Conservation (phyloP, 1,140 invertebrate species). For the Oreohelix idahoensis region DNA sequence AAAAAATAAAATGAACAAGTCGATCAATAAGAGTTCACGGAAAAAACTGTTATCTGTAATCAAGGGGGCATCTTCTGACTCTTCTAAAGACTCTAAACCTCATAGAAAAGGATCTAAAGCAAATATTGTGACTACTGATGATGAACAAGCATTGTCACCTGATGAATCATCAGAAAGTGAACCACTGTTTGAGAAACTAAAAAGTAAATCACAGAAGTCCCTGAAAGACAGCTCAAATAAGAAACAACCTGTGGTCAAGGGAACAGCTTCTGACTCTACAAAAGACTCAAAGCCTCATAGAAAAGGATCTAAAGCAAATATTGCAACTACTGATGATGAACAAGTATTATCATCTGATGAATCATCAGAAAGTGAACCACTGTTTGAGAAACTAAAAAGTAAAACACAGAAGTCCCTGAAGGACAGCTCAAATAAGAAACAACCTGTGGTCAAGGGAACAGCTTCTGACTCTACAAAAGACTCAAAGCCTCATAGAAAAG, state of each 20-base stretch:
- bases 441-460: background rate
- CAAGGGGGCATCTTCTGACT: no score
- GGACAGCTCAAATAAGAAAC: background rate
- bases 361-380: background rate
- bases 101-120: background rate
- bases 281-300: background rate
- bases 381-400: background rate
- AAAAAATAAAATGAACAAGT: no score
- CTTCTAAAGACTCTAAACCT: background rate
- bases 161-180: background rate
- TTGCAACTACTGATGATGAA: background rate
- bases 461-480: background rate
- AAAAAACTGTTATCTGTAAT: no score
- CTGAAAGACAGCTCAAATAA: background rate
- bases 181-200: background rate
- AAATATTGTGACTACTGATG: background rate
- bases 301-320: background rate
- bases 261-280: background rate
- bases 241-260: background rate
- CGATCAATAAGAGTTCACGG: no score
- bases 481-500: background rate
- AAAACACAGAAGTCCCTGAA: background rate
- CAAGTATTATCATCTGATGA: background rate
- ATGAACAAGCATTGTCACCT: background rate
- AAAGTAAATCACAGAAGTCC: background rate